Base-by-base conservation (phyloP, 1,140 invertebrate genomes). In the Saccostrea echinata region DNA sequence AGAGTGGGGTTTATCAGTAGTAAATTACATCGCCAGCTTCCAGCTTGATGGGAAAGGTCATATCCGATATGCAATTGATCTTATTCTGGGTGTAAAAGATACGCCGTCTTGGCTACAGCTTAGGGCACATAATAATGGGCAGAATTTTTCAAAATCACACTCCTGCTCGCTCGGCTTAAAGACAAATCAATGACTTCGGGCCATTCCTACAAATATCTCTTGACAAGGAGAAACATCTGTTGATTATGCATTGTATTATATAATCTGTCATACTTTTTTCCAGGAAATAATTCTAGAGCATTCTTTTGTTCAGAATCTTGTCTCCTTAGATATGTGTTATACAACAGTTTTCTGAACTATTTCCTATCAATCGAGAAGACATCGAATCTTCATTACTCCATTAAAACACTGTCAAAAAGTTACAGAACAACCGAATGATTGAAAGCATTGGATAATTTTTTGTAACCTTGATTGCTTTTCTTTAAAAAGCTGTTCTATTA, bases 11-110 rank as follows among this genome's bases (percentile, higher is more conserved):
- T 76, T 76, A 76, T 76, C 68, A 76, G 68, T 76, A 27, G 68
- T 33, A 76, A 76, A 76, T 76, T 76, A 76, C 68, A 76, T 30
- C 68, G 30, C 27, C 68, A 27, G 68, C 27, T 76, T 76, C 68
- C 68, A 76, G 68, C 24, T 33, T 27, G 12, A 76, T 9, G 27
- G 68, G 68, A 33, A 76, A 76, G 68, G 68, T 35, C 13, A 76
- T 33, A 76, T 76, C 11, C 27, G 68, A 76, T 76, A 76, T 16
- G 68, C 68, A 33, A 76, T 33, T 76, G 68, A 76, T 76, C 68
- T 76, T 76, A 76, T 76, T 76, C 68, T 76, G 68, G 68, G 68
- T 76, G 68, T 76, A 76, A 76, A 76, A 18, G 68, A 76, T 76
- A 76, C 27, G 30, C 11, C 13, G 12, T 76, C 27, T 76, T 76